These are phyloP conservation scores for Rhinopithecus roxellana DNA, from an alignment of 2,113 vertebrate species.

Conservation along the genomic window DNA sequence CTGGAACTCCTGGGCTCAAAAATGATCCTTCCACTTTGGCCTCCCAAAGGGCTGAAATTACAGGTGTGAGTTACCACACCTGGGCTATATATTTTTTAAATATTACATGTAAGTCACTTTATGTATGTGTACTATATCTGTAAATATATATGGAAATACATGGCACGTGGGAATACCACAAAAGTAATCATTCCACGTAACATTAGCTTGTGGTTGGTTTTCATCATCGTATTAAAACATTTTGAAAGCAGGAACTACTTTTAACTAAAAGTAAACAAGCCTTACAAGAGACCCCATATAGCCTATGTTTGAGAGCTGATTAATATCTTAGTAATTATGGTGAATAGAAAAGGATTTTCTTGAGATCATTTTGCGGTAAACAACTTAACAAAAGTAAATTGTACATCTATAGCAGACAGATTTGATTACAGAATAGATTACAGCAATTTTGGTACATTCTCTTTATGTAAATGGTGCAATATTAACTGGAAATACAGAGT, in stretches of 20 bases:
- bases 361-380: conserved; percentile 21
- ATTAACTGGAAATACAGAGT: conserved; percentile 44
- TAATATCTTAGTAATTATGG: background rate
- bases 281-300: background rate
- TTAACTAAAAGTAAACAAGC: conserved; percentile 1
- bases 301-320: background rate
- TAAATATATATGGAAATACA: background rate
- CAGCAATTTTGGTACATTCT: conserved; percentile 47
- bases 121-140: background rate
- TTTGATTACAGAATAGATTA: conserved; percentile 51
- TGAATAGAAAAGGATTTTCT: background rate
- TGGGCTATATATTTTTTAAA: background rate
- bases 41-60: too few species aligned
- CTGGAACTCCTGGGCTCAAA: too few species aligned
- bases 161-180: background rate
- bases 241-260: background rate
- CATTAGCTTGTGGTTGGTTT: background rate
- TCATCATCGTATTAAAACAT: background rate
- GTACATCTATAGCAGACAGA: background rate
- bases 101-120: background rate
- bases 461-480: conserved; percentile 37
- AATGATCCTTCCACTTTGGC: too few species aligned
- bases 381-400: conserved; percentile 61
- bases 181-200: background rate
- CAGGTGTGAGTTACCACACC: too few species aligned